Percentiles rank a stretch among this genome's conserved stretches.
These are phyloP conservation scores for Elysia crispata DNA, from an alignment of 2,888 invertebrate genomes.

Conservation along the genomic window DNA sequence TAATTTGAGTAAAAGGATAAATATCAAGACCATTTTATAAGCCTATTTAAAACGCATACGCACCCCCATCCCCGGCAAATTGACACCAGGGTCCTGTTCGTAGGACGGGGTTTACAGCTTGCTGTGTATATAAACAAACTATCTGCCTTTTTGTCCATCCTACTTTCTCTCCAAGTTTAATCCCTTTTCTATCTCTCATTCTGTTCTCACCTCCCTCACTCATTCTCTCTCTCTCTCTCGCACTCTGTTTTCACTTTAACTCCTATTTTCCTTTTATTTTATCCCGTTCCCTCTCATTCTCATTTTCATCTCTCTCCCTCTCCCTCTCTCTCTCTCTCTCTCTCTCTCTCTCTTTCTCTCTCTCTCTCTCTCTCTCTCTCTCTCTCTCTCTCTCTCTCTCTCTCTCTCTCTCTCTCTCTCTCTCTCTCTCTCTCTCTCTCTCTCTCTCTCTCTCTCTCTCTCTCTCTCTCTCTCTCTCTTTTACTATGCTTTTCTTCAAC, in stretches of 20 bases:
- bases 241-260: not conserved
- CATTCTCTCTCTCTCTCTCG: not conserved
- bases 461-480: not conserved
- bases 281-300: not conserved
- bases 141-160: not conserved
- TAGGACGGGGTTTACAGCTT: too few species aligned
- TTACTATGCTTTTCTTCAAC: too few species aligned
- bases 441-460: not conserved
- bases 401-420: not conserved
- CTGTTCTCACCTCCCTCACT: not conserved
- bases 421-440: not conserved
- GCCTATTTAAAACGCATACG: too few species aligned
- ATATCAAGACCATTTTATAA: too few species aligned
- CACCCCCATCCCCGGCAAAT: too few species aligned
- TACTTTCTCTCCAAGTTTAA: not conserved
- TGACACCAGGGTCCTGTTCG: too few species aligned
- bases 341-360: not conserved
- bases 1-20: too few species aligned
- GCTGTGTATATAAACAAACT: not conserved
- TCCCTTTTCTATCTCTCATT: too few species aligned
- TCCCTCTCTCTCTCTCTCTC: not conserved
- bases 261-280: not conserved
- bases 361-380: not conserved
- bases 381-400: not conserved
- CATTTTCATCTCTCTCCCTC: not conserved